Base-by-base conservation (phyloP, 2,113 vertebrate species). In the Arizona elegans region DNA sequence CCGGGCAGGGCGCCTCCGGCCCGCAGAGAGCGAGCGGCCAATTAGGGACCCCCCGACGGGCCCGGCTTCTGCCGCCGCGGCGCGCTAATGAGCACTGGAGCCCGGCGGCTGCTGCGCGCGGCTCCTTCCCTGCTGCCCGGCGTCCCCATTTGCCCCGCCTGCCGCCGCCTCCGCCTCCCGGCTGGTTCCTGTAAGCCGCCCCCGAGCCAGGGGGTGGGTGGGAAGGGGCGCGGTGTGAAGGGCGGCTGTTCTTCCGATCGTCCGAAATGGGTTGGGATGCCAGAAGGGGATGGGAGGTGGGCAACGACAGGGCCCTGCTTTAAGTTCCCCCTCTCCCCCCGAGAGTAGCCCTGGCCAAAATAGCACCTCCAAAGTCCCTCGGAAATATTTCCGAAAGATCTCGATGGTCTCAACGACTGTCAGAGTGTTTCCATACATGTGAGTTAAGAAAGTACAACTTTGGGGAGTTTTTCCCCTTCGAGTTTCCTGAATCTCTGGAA, bases 1-100 rank as follows among this genome's bases (percentile, higher is more conserved):
- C 90, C 62, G 52, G 62, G 38, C 70, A 53, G 21, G 88, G 43
- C 47, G 33, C 29, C 86, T 53, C 38, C 55, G 9, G 43, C 19
- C 26, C 19, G 52, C 43, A 90, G 70, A 43, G 50, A 55, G 65
- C 55, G 47, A 93, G 55, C 33, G 47, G 89, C 89, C 90, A 93
- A 91, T 91, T 88, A 88, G 29, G 24, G 86, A 23, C 8, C 52
- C 59, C 21, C 90, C 26, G 19, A 54, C 9, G 59, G 58, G 56
- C 29, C 50, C 29, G 38, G 52, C 33, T 53, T 23, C 89, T 50
- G 81, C 86, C 50, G 86, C 24, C 65, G 86, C 17, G 43, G 92
- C 19, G 26, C 23, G 53, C 26, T 91, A 88, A 88, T 58, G 90
- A 91, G 59, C 11, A 5, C 86, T 1, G 86, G 86, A 29, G 86